Base-by-base conservation (phyloP, 37 sponge, comb jelly and placozoan species). In the Bolinopsis microptera region DNA sequence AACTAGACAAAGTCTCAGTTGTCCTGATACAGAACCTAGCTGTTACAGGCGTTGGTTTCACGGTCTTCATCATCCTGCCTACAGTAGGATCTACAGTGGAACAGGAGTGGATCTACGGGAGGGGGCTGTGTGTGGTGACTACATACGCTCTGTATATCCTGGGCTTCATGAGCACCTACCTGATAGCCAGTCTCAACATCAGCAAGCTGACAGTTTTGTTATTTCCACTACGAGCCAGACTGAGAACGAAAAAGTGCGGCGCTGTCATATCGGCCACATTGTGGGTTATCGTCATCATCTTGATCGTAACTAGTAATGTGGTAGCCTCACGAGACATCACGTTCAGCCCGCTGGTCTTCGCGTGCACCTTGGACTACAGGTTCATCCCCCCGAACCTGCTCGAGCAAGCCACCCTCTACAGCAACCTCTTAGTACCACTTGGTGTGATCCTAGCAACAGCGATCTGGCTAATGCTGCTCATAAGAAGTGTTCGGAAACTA, bases 21-120 rank as follows among this genome's bases (percentile, higher is more conserved):
- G 25, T 72, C 75, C 25, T 72, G 31, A 72, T 72, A n/a, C 31
- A n/a, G 25, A 72, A 72, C 75, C 75, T 72, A 28, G 75, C 75
- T 28, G 31, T 21, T 30, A 28, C 75, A 2, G 75, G 31, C 3
- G 31, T 72, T 8, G 31, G 27, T 30, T 30, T 8, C 31, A 28
- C 31, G 5, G 18, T 72, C 75, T 30, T 28, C 5, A 28, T 28
- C 75, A 72, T 72, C 31, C 75, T 72, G 31, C 75, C 75, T 24
- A 72, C 75, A 5, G 31, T 21, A 5, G 75, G 75, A 24, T 30
- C 75, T 8, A 5, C 75, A 5, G 22, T 72, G 25, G 25, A 8
- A 28, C 22, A 28, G 27, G 25, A 24, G 31, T 72, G 75, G 75
- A 24, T 72, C 3, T 72, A 72, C 31, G 75, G 75, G 31, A 28